Evolutionary conservation across 1,140 invertebrate species (phyloP), one percentile per base, ranked within the genome.

Genomic region (Oryzaephilus surinamensis): DNA sequence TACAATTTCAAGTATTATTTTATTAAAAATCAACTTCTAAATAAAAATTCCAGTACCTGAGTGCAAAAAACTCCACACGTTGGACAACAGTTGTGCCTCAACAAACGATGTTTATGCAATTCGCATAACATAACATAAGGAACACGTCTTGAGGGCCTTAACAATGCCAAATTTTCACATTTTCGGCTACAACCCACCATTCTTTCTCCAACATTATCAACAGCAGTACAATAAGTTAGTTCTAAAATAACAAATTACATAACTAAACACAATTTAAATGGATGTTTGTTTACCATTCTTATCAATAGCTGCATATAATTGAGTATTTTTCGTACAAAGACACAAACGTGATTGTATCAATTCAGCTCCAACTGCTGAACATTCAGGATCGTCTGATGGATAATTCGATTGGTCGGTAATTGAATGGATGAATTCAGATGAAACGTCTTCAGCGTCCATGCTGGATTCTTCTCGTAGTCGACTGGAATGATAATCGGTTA

Each of bases 21-120:
- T 18, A 21, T n/a, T 8, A 12, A 11, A 28, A 18, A 11, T 2
- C 11, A 4, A 14, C 13, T 27, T 13, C 6, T 14, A 16, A 37
- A 16, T 37, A 27, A 21, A 16, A 17, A 10, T 18, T n/a, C 5
- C 11, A 18, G 26, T 48, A 59, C 90, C 73, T 93, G 87, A 17
- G 88, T 84, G 57, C 90, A 95, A 61, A 92, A 96, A 11, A 88
- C 65, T 4, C 90, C 91, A 63, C 91, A 96, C 1, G 79, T 77
- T 1, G 89, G 82, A 59, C 91, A 96, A 58, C 87, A 91, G 55
- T 91, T 87, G 60, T 96, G 91, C 17, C 75, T 60, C 5, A 73
- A 60, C 16, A 96, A 60, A 39, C 88, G 72, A 50, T 79, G 74
- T 44, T 77, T 71, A 61, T 95, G 91, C 54, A 79, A 71, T 24